Percentiles rank a stretch among this genome's conserved stretches.
Evolutionary conservation across 2,888 invertebrate species (phyloP).

Genomic region (Crepidodera aurea): DNA sequence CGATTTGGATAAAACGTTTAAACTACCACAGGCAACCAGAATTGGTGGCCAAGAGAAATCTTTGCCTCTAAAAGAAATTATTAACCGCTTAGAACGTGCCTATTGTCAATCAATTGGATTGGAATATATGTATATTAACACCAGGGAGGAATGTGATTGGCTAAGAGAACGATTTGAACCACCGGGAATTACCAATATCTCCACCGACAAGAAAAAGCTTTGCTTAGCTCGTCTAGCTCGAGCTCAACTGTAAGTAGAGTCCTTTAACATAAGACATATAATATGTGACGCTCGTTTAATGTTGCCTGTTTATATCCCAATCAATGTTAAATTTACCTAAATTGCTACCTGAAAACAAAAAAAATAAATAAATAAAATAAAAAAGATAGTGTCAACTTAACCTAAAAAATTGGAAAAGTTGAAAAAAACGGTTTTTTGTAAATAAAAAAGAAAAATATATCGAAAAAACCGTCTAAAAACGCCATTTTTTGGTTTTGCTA

Average conservation of each 20-base stretch:
- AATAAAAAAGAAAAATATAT: too few relatives aligned
- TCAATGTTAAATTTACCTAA: too few relatives aligned
- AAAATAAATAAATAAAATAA: too few relatives aligned
- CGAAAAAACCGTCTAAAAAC: too few relatives aligned
- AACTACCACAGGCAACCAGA: constrained; percentile 94
- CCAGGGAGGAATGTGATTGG: constrained; percentile 98
- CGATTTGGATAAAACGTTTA: constrained; percentile 95
- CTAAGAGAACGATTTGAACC: constrained; percentile 95
- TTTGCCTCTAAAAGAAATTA: constrained; percentile 92
- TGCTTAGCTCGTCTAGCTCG: constrained; percentile 93
- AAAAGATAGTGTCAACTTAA: too few relatives aligned
- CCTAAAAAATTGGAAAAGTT: too few relatives aligned
- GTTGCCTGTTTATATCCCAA: too few relatives aligned
- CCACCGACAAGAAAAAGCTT: constrained; percentile 88
- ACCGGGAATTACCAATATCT: constrained; percentile 85
- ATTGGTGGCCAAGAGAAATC: constrained; percentile 91
- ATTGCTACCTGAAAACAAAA: too few relatives aligned
- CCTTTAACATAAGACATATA: too few relatives aligned
- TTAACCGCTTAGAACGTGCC: constrained; percentile 87
- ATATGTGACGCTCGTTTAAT: too few relatives aligned
- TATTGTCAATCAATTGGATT: constrained; percentile 98
- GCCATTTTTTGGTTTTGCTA: too few relatives aligned
- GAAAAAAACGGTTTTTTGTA: too few relatives aligned
- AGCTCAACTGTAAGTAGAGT: constrained; percentile 62
- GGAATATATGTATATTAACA: constrained; percentile 99